Evolutionary conservation across 2,797 vertebrate genomes (phyloP), one percentile per base, ranked within the genome.

Genomic region (Danio aesculapii): DNA sequence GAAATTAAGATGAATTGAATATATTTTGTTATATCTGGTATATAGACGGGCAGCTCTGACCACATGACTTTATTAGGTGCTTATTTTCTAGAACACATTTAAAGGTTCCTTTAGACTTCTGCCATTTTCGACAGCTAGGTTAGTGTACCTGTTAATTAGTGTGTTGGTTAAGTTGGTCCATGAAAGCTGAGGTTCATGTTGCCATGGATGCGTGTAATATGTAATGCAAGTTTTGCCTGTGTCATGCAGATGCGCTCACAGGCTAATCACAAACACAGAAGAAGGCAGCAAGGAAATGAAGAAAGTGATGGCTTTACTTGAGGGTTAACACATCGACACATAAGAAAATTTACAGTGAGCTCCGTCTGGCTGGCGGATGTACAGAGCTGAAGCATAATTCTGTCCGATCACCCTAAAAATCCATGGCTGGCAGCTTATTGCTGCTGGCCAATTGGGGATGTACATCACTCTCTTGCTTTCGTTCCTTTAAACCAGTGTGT

Each of bases 311-410:
- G 30, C 49, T 74, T 11, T 57, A 58, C 43, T 72, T 43, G 19
- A 57, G 78, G 61, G 52, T 74, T 67, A 81, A 81, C 16, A 46
- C 77, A 64, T 63, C 6, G 52, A 73, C 68, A 63, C 17, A 2
- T 63, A 17, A 53, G 39, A 67, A 66, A 50, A 81, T 81, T 74
- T 81, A 81, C 21, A 50, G 78, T 63, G 41, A 70, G 59, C 68
- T 55, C 49, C 55, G 61, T 46, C 69, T 64, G 52, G 39, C 70
- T 66, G 61, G 43, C 61, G 66, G 59, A 81, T 73, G 55, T 81
- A 74, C 30, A 81, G 88, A 88, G 90, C 88, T 85, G 85, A 90
- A 90, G 90, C 84, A 87, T 91, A 89, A 92, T 92, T 92, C 91
- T 93, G 90, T 89, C 88, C 86, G 84, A 86, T 84, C 85, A 90